These are phyloP conservation scores for Pygoscelis antarcticus DNA, from an alignment of 2,113 vertebrate species.

Conservation along the genomic window DNA sequence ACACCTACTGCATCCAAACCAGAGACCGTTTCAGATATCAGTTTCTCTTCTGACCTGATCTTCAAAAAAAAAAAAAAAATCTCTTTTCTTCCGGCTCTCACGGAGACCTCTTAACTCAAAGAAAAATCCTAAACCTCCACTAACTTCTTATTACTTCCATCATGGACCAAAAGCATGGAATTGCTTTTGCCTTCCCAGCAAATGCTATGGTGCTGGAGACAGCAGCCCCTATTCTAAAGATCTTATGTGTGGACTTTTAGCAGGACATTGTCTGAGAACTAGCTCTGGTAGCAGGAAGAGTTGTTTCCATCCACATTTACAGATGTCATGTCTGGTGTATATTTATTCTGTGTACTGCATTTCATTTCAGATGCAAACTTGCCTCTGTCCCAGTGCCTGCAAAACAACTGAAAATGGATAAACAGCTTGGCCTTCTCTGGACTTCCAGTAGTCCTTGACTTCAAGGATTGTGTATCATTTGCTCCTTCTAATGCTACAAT, in stretches of 20 bases:
- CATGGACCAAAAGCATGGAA: not conserved
- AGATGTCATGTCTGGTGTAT: not conserved
- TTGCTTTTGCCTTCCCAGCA: not conserved
- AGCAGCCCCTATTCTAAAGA: not conserved
- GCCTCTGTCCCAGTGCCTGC: not conserved
- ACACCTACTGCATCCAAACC: not conserved
- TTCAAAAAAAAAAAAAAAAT: not conserved
- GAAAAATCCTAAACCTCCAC: not conserved
- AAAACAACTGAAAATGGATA: not conserved
- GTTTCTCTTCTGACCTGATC: not conserved
- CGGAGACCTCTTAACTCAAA: not conserved
- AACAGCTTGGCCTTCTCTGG: not conserved
- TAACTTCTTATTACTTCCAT: not conserved
- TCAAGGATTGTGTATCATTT: not conserved
- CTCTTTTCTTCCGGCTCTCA: not conserved
- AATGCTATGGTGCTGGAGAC: not conserved
- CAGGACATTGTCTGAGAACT: not conserved
- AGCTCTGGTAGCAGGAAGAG: not conserved
- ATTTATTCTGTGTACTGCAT: not conserved
- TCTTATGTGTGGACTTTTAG: not conserved
- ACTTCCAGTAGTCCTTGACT: not conserved
- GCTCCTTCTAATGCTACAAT: not conserved
- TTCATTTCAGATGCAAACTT: not conserved
- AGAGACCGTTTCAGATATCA: not conserved
- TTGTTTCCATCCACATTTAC: not conserved